phyloP scores from a whole-genome alignment of 2,888 invertebrate genomes.

The Aspidiotus destructor region DNA sequence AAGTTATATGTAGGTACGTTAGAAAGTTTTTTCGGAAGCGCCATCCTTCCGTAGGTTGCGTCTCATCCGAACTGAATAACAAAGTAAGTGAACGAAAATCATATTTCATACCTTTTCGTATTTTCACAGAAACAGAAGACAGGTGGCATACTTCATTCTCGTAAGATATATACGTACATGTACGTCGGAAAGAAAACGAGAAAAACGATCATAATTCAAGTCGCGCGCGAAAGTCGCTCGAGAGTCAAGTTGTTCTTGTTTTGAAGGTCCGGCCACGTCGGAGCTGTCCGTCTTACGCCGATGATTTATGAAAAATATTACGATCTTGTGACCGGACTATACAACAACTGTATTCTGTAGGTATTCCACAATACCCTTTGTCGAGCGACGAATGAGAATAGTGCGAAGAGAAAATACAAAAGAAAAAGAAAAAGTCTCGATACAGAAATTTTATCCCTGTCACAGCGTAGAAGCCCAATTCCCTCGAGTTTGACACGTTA shows the following conservation, averaged over 20 bases:
- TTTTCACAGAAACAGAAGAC: constrained; percentile 1
- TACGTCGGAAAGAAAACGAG: constrained; percentile 1
- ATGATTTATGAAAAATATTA: constrained; percentile 49
- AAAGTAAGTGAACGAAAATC: constrained; percentile 25
- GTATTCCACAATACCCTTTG: too few relatives aligned
- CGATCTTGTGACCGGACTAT: constrained; percentile 35
- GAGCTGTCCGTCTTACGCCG: constrained; percentile 36
- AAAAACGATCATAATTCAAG: constrained; percentile 29
- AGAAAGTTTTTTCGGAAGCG: too few relatives aligned
- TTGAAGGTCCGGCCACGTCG: constrained; percentile 28
- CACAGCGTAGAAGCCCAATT: constrained; percentile 19
- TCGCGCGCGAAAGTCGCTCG: constrained; percentile 10
- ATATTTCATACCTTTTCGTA: constrained; percentile 25
- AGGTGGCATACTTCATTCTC: not conserved
- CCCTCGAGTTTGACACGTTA: constrained; percentile 25
- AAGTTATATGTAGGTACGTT: too few relatives aligned
- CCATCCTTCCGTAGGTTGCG: too few relatives aligned
- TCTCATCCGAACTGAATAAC: too few relatives aligned
- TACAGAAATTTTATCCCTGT: constrained; percentile 24
- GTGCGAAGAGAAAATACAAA: too few relatives aligned
- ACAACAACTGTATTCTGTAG: too few relatives aligned
- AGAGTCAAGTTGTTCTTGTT: not conserved
- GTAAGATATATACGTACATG: not conserved
- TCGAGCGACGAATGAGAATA: too few relatives aligned
- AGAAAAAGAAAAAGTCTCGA: constrained; percentile 25